Percentiles rank a stretch among this genome's conserved stretches.
Conservation (phyloP, 2,113 vertebrate genomes). For the Lepisosteus oculatus region DNA sequence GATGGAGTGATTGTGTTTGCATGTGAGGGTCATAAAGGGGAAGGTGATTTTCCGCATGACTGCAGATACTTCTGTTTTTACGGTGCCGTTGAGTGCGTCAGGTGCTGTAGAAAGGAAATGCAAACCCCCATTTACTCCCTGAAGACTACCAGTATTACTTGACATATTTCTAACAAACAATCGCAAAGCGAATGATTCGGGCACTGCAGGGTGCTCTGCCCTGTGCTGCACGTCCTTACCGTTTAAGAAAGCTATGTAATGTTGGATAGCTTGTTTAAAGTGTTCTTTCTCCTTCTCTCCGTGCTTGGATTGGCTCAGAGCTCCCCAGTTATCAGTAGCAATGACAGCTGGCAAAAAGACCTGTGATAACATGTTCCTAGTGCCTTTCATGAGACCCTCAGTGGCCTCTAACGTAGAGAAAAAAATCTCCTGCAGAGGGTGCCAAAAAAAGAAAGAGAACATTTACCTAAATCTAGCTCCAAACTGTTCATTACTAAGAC, state of each 20-base stretch:
- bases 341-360: constrained; percentile 67
- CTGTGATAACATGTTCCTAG: constrained; percentile 50
- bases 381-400: constrained; percentile 64
- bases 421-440: constrained; percentile 60
- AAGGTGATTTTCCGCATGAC: no score
- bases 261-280: constrained; percentile 63
- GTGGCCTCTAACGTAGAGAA: constrained; percentile 72
- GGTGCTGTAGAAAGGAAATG: no score
- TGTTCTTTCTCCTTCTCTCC: constrained; percentile 60
- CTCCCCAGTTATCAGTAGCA: constrained; percentile 66
- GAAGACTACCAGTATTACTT: no score
- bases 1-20: no score
- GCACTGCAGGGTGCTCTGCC: background rate
- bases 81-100: no score
- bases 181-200: no score
- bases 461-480: background rate
- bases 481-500: background rate
- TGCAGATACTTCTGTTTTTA: no score
- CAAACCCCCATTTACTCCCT: no score
- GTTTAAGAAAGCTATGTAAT: constrained; percentile 66
- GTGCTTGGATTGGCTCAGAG: constrained; percentile 61
- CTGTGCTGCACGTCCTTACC: constrained; percentile 49
- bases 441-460: constrained; percentile 8
- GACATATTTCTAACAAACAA: no score
- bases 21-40: no score